These are phyloP conservation scores for Drosophila ezoana DNA, from an alignment of 2,888 invertebrate species.

Conservation along the genomic window DNA sequence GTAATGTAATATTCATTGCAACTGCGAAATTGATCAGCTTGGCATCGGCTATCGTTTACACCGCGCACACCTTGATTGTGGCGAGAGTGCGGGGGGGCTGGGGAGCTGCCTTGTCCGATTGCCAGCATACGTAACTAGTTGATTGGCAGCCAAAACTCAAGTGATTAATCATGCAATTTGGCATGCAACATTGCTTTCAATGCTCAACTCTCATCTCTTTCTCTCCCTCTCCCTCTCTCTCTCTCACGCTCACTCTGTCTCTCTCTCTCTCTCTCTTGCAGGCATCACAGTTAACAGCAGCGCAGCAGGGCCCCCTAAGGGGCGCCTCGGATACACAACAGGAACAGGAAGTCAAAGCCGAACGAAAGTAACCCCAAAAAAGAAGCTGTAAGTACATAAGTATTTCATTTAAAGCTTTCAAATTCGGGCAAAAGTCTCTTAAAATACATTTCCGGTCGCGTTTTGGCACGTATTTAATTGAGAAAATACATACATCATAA, in stretches of 20 bases:
- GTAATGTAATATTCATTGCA: constrained; percentile 31
- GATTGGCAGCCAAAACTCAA: constrained; percentile 63
- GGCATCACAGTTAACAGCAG: constrained; percentile 74
- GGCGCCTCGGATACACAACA: constrained; percentile 80
- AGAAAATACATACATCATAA: too few relatives aligned
- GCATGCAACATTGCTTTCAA: constrained; percentile 42
- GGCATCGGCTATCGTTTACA: constrained; percentile 17
- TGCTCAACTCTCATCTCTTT: constrained; percentile 10
- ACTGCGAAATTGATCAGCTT: constrained; percentile 35
- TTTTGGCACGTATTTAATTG: too few relatives aligned
- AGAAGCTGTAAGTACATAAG: constrained; percentile 61
- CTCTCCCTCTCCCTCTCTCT: constrained; percentile 2
- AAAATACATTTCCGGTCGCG: background rate
- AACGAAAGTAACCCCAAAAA: constrained; percentile 31
- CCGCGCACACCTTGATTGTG: constrained; percentile 11
- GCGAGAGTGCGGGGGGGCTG: background rate
- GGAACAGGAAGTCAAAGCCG: constrained; percentile 34
- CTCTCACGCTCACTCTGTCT: constrained; percentile 7
- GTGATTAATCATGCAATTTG: constrained; percentile 78
- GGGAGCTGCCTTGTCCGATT: constrained; percentile 32
- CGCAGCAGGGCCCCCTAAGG: constrained; percentile 73
- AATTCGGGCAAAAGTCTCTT: constrained; percentile 2
- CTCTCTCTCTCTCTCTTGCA: constrained; percentile 41
- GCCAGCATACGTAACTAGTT: constrained; percentile 40
- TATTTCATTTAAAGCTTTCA: constrained; percentile 3